Evolutionary conservation across 2,113 vertebrate species (phyloP).

Genomic region (Donacobius atricapilla): DNA sequence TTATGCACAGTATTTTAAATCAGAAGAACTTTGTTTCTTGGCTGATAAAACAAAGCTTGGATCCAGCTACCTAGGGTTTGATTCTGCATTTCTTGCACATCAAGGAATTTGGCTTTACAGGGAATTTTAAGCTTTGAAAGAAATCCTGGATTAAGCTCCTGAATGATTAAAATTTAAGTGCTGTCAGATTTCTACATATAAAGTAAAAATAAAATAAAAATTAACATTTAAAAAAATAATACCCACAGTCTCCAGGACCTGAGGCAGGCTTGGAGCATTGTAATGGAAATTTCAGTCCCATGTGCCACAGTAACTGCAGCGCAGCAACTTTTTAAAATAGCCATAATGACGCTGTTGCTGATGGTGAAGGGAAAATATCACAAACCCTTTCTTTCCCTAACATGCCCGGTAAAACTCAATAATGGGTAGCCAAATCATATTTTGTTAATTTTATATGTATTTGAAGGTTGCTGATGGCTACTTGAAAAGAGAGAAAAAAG

Average conservation of each 20-base stretch:
- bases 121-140: slow-evolving; percentile 56
- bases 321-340: slow-evolving; percentile 34
- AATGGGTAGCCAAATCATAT: background rate
- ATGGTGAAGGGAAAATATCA: background rate
- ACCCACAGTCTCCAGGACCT: slow-evolving; percentile 31
- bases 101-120: slow-evolving; percentile 48
- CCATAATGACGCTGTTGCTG: slow-evolving; percentile 8
- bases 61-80: slow-evolving; percentile 48
- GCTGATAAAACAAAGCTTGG: slow-evolving; percentile 51
- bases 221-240: slow-evolving; percentile 66
- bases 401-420: background rate
- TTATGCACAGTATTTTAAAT: background rate
- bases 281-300: slow-evolving; percentile 64
- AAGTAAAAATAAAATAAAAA: slow-evolving; percentile 65
- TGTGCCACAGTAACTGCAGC: slow-evolving; percentile 19
- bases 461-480: background rate
- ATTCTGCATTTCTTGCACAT: slow-evolving; percentile 46
- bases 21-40: slow-evolving; percentile 49
- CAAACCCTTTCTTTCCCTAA: background rate
- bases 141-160: slow-evolving; percentile 34
- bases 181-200: slow-evolving; percentile 47
- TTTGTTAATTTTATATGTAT: background rate
- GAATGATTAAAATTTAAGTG: slow-evolving; percentile 61
- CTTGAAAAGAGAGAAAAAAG: background rate
- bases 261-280: slow-evolving; percentile 20